phyloP scores from a whole-genome alignment of 2,113 vertebrate genomes.

The Leucopsar rothschildi region DNA sequence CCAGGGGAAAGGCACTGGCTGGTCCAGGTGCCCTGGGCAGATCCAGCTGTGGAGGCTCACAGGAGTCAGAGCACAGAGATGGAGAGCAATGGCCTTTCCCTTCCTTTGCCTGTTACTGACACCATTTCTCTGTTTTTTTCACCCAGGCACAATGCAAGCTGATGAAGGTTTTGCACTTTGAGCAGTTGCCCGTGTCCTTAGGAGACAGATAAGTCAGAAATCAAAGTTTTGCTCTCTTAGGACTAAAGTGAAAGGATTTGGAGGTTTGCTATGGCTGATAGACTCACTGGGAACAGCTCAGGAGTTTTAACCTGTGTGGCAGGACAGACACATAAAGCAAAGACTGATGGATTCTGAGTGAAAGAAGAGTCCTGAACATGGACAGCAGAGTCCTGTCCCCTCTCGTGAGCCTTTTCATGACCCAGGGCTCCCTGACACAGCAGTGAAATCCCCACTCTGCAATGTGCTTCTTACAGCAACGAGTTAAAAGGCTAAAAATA shows the following conservation, averaged over 20 bases:
- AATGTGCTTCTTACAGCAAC: neutral
- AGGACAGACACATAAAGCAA: neutral
- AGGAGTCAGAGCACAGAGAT: neutral
- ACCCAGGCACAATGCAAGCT: neutral
- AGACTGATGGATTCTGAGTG: neutral
- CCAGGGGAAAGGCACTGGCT: neutral
- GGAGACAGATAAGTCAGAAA: neutral
- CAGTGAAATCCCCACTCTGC: neutral
- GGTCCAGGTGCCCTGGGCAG: neutral
- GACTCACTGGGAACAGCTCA: neutral
- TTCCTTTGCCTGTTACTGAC: neutral
- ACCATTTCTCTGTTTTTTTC: neutral
- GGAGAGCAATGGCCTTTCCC: neutral
- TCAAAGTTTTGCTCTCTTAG: neutral
- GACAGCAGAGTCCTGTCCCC: neutral
- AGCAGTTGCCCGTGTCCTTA: neutral
- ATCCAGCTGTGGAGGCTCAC: neutral
- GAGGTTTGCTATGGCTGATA: neutral
- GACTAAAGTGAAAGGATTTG: neutral
- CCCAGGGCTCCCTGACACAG: neutral
- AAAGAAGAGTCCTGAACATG: neutral
- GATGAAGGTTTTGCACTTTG: neutral
- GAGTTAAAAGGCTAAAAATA: neutral
- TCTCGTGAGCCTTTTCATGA: neutral
- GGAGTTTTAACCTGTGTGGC: neutral